Base-by-base conservation (phyloP, 2,888 invertebrate species). In the Epinotia ramella region DNA sequence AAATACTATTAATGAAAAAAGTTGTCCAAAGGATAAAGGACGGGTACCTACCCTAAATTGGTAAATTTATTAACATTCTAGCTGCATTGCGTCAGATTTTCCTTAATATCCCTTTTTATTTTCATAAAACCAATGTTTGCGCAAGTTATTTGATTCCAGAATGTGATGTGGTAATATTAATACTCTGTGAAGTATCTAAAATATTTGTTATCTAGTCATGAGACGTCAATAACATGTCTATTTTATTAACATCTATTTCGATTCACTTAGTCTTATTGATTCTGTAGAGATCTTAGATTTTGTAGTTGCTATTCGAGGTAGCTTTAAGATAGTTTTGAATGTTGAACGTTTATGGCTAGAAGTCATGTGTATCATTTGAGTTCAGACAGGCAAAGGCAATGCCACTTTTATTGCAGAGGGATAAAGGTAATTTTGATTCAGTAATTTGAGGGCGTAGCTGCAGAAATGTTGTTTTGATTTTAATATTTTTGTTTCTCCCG, bases 1-100 rank as follows among this genome's bases (percentile, higher is more conserved):
- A 74, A 70, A 65, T 75, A 74, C 46, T 65, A 66, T 74, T 68
- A 64, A 65, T 60, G 66, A 62, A 71, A 67, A 72, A 71, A 75
- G 49, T 71, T 53, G 40, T 66, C n/a, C 56, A 16, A 63, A 13
- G 49, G 18, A 71, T 44, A 46, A 71, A 59, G 11, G 18, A 71
- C 24, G 46, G 33, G 53, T 40, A 12, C 12, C 20, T 40, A 12
- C 12, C 20, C 40, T 59, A 56, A 62, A 69, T 60, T 62, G 18
- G 56, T 62, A 60, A 71, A 67, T 62, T 71, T 76, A 62, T 76
- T 75, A 75, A 71, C 53, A 71, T 71, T 71, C 66, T 62, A 18
- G 16, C 56, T 67, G 62, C 72, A 76, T 33, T 33, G 53, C 62
- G 33, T 66, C 66, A 56, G 56, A 66, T 60, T 46, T 66, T 56